A percentile compares a stretch with the other conserved stretches of the same genome.
phyloP scores from a whole-genome alignment of 1,140 invertebrate species.

The Rhagoletis zephyria region DNA sequence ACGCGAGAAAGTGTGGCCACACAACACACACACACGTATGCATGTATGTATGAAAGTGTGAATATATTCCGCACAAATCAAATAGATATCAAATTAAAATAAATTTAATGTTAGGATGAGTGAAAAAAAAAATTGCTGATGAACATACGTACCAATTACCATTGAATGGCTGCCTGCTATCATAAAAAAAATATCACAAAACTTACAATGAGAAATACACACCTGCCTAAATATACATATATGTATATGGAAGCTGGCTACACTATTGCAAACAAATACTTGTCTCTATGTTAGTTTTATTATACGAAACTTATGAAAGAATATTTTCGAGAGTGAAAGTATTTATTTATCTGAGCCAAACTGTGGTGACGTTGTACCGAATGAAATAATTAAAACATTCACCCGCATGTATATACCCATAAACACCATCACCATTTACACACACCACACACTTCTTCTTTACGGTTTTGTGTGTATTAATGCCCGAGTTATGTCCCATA shows the following conservation, averaged over 20 bases:
- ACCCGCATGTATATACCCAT: neutral
- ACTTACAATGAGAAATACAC: neutral
- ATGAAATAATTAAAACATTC: neutral
- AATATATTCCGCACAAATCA: conserved; percentile 1
- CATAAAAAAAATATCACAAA: neutral
- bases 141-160: neutral
- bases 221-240: too few relatives aligned
- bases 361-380: conserved; percentile 11
- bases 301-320: neutral
- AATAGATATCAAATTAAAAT: neutral
- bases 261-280: too few relatives aligned
- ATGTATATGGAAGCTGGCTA: too few relatives aligned
- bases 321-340: conserved; percentile 37
- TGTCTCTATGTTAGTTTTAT: neutral
- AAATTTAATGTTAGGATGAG: neutral
- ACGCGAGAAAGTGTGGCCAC: neutral
- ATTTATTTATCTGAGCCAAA: neutral
- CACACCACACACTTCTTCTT: too few relatives aligned
- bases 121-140: neutral
- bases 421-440: too few relatives aligned
- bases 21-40: neutral
- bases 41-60: neutral
- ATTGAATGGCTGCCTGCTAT: neutral
- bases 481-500: too few relatives aligned
- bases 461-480: neutral